Base-by-base conservation (phyloP, 2,888 invertebrate genomes). In the Caenorhabditis sp. region DNA sequence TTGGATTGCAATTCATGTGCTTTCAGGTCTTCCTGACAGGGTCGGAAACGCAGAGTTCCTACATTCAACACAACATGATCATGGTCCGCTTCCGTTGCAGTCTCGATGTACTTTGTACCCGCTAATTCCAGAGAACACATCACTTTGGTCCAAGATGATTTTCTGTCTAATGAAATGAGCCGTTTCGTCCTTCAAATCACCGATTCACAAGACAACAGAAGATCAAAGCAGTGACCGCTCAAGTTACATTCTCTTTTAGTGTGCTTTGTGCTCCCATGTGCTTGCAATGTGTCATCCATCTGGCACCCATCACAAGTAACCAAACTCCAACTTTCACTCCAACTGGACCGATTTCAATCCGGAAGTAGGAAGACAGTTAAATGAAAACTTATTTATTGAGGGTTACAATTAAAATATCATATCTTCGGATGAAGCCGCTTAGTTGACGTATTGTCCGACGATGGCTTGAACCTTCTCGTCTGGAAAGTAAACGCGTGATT, bases 391-490 rank as follows among this genome's bases (percentile, higher is more conserved):
- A 4, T 65, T 65, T 65, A 48, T 48, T 66, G 8, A 24, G n/a
- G 17, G 32, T 27, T 8, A 45, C 8, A 22, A 48, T 48, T 27
- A 39, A 9, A 56, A 37, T 39, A 46, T 15, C 43, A 63, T 53
- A 65, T 27, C n/a, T 32, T 2, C 17, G 46, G 20, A 11, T n/a
- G 30, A 24, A 37, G 17, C 22, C 13, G 37, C 11, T 63, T 71
- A 71, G 71, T 76, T 76, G 73, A 78, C 50, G 74, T 72, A 78
- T 41, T 74, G 50, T 39, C 66, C 68, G 56, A 68, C 70, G 63
- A 78, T 35, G 45, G 73, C 63, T 50, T 78, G 73, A 17, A 78
- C 62, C 55, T 78, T 78, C 53, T 78, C 78, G 74, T 74, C 73
- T 78, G 73, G 39, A 78, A 74, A 72, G n/a, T n/a, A n/a, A n/a